Percentiles rank a stretch among this genome's conserved stretches.
Conservation (phyloP, 2,888 invertebrate genomes). For the Trissoscelio sp. region DNA sequence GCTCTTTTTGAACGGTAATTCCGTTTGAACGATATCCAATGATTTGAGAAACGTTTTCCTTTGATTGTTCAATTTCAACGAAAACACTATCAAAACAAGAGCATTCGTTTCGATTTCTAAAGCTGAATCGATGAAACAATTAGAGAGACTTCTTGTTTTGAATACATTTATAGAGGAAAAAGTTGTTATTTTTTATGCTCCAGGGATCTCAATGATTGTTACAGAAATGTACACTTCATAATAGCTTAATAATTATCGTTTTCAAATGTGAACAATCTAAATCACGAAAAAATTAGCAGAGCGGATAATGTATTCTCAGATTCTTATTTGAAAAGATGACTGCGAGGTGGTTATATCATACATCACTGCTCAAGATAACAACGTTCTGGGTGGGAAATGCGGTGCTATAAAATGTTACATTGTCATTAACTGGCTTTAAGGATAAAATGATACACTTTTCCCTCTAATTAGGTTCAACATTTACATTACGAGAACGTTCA, state of each 20-base stretch:
- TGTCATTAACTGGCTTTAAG: slow-evolving; percentile 37
- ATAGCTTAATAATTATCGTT: neutral
- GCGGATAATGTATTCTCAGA: slow-evolving; percentile 17
- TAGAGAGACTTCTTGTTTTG: too few relatives aligned
- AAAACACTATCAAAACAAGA: too few relatives aligned
- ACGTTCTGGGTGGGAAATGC: slow-evolving; percentile 20
- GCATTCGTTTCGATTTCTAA: too few relatives aligned
- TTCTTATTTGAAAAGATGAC: slow-evolving; percentile 29
- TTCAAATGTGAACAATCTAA: neutral
- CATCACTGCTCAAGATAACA: slow-evolving; percentile 41
- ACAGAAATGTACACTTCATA: slow-evolving; percentile 1
- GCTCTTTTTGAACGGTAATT: too few relatives aligned
- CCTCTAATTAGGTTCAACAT: neutral
- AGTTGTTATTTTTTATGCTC: neutral
- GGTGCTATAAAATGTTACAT: slow-evolving; percentile 23
- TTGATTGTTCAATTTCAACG: too few relatives aligned
- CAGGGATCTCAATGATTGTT: neutral
- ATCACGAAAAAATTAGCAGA: slow-evolving; percentile 16
- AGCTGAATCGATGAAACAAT: too few relatives aligned
- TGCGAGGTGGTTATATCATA: slow-evolving; percentile 26
- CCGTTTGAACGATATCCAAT: too few relatives aligned
- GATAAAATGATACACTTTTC: slow-evolving; percentile 6
- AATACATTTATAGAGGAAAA: neutral
- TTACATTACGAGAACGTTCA: neutral
- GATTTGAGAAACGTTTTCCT: too few relatives aligned